Conservation (phyloP, 2,113 vertebrate genomes). For the Colaptes auratus region DNA sequence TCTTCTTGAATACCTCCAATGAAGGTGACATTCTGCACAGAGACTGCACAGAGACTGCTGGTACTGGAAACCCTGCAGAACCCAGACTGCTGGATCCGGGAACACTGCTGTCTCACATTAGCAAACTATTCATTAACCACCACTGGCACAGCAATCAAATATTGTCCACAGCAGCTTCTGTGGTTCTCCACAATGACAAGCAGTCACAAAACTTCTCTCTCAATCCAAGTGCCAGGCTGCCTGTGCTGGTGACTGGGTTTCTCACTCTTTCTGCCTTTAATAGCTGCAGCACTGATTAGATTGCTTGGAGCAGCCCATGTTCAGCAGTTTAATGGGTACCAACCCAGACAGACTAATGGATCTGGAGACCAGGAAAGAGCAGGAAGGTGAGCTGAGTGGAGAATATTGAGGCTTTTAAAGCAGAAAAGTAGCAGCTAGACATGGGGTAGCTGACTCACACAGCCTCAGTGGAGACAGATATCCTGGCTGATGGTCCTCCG, state of each 20-base stretch:
- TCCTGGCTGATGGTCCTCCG: neutral
- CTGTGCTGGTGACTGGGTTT: neutral
- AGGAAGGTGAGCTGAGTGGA: conserved; percentile 30
- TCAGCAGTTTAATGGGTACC: conserved; percentile 38
- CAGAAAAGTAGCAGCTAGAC: conserved; percentile 22
- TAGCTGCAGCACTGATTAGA: conserved; percentile 4
- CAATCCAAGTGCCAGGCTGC: neutral
- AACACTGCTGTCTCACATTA: neutral
- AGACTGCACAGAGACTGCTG: neutral
- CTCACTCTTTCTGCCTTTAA: conserved; percentile 14
- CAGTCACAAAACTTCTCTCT: neutral
- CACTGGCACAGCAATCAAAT: neutral
- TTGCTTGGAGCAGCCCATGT: neutral
- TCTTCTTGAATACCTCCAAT: too few relatives aligned
- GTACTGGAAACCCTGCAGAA: neutral
- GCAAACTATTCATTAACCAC: neutral
- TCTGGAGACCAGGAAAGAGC: too few relatives aligned
- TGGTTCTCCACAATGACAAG: neutral
- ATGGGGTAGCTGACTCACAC: conserved; percentile 9
- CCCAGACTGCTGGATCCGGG: neutral
- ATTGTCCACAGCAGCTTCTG: neutral
- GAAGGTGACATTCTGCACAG: too few relatives aligned
- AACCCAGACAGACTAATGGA: neutral
- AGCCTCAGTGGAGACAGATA: conserved; percentile 44
- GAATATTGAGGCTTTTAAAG: conserved; percentile 43